Evolutionary conservation across 2,797 vertebrate species (phyloP).

Genomic region (Falco berigora): DNA sequence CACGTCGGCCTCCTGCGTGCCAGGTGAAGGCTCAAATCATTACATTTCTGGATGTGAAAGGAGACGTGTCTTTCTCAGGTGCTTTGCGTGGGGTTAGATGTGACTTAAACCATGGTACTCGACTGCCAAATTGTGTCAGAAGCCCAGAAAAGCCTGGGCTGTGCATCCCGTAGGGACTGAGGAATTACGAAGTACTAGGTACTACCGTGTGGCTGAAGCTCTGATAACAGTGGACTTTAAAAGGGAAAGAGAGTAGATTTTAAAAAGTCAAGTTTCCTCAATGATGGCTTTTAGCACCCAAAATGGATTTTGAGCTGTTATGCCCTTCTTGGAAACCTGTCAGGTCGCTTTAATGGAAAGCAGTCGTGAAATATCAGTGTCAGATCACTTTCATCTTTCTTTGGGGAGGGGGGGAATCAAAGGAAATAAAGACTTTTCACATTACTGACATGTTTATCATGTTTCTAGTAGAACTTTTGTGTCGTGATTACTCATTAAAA

Average conservation of each 20-base stretch:
- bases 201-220: not conserved
- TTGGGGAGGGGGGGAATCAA: not conserved
- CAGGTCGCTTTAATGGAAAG: not conserved
- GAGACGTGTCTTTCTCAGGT: not conserved
- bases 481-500: not conserved
- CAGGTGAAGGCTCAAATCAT: not conserved
- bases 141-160: not conserved
- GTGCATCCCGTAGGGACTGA: not conserved
- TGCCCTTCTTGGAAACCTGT: not conserved
- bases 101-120: not conserved
- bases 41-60: not conserved
- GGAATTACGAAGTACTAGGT: not conserved
- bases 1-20: fast-evolving
- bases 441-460: not conserved
- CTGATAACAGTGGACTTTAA: not conserved
- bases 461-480: not conserved
- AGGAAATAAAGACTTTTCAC: not conserved
- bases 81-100: not conserved
- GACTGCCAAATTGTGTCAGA: not conserved
- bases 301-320: not conserved
- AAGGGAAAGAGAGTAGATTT: not conserved
- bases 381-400: not conserved
- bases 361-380: not conserved
- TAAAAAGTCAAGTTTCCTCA: not conserved
- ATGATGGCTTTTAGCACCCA: not conserved